Conservation (phyloP, 2,888 invertebrate species). For the Tuta absoluta region DNA sequence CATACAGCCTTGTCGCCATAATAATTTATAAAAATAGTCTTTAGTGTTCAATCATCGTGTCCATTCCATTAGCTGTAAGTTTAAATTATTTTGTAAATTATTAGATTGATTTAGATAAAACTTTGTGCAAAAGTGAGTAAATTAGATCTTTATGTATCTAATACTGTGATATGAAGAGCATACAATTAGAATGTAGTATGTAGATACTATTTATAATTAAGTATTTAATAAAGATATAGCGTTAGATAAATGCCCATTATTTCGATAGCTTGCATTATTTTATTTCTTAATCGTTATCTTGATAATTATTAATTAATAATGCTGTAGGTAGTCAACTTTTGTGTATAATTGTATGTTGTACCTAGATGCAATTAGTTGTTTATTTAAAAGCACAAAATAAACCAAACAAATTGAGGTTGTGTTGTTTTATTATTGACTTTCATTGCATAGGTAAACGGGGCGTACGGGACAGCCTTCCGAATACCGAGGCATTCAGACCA, state of each 20-base stretch:
- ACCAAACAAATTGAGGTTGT: constrained; percentile 56
- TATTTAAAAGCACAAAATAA: constrained; percentile 67
- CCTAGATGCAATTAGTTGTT: constrained; percentile 51
- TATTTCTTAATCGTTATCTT: constrained; percentile 14
- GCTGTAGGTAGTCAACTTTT: constrained; percentile 16
- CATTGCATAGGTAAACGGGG: not conserved
- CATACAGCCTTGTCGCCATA: constrained; percentile 20
- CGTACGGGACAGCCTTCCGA: no score
- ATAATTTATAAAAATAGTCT: not conserved
- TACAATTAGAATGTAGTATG: constrained; percentile 2
- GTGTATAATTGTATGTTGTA: constrained; percentile 34
- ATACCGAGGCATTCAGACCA: no score
- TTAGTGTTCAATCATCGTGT: constrained; percentile 18
- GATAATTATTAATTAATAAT: constrained; percentile 9
- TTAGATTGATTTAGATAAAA: constrained; percentile 13
- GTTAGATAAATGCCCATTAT: constrained; percentile 14
- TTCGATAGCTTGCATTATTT: constrained; percentile 14
- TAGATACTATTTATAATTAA: not conserved
- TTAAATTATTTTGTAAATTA: constrained; percentile 28
- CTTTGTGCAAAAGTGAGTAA: constrained; percentile 21
- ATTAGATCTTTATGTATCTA: constrained; percentile 18
- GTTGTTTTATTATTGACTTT: not conserved
- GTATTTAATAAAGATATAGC: not conserved
- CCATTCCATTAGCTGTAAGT: constrained; percentile 11
- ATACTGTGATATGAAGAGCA: constrained; percentile 30